These are phyloP conservation scores for Butorides virescens DNA, from an alignment of 2,113 vertebrate species.

Conservation along the genomic window DNA sequence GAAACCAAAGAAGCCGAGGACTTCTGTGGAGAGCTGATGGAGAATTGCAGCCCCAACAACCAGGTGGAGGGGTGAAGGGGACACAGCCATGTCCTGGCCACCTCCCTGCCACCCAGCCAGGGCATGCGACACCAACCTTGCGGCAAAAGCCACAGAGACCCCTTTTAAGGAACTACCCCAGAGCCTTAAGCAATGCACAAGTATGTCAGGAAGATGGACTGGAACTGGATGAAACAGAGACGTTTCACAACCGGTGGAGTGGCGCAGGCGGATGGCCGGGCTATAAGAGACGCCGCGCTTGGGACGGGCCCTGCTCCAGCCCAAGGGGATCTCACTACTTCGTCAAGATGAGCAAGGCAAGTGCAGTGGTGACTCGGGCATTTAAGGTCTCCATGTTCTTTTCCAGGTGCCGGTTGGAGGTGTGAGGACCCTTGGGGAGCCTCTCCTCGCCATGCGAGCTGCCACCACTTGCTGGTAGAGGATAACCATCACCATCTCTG, in stretches of 20 bases:
- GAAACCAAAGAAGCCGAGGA: rapidly evolving
- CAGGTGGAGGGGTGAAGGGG: not conserved
- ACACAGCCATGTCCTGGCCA: not conserved
- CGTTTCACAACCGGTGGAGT: not conserved
- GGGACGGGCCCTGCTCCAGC: rapidly evolving
- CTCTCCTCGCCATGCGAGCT: rapidly evolving
- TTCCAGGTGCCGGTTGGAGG: not conserved
- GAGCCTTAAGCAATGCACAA: not conserved
- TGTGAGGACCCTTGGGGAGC: not conserved
- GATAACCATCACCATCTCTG: not conserved
- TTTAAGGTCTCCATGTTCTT: not conserved
- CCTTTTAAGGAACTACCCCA: not conserved
- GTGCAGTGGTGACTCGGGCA: rapidly evolving
- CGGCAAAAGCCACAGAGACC: not conserved
- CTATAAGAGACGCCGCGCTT: not conserved
- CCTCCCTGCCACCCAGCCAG: not conserved
- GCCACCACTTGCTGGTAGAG: rapidly evolving
- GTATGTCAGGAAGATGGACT: not conserved
- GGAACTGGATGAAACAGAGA: not conserved
- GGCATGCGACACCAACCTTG: rapidly evolving
- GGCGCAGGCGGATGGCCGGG: rapidly evolving
- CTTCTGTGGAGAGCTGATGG: rapidly evolving
- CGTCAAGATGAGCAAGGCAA: constrained; percentile 44
- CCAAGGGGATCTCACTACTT: rapidly evolving
- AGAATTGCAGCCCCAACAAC: not conserved